Conservation (phyloP, 2,888 invertebrate species). For the Ethmia dodecea region DNA sequence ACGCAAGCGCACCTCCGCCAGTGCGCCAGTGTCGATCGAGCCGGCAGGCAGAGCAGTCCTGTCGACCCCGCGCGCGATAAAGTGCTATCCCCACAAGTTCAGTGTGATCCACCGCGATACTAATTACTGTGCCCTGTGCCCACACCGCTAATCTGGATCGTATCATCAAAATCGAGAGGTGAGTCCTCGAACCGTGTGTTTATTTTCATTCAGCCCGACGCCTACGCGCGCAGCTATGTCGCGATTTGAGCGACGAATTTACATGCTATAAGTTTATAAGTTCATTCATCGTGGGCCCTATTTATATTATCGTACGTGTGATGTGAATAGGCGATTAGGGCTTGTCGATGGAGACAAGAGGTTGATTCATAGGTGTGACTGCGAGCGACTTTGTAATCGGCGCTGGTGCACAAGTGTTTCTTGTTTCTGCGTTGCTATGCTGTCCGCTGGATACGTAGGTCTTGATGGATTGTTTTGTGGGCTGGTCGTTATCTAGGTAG, state of each 20-base stretch:
- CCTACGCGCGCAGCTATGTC: constrained; percentile 67
- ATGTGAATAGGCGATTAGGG: constrained; percentile 64
- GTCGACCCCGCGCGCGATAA: constrained; percentile 35
- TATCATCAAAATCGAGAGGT: constrained; percentile 71
- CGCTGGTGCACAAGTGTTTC: constrained; percentile 11
- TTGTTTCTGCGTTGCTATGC: too few species aligned
- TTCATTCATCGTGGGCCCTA: constrained; percentile 60
- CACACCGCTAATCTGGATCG: constrained; percentile 71
- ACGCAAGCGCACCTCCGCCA: constrained; percentile 47
- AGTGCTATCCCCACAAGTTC: constrained; percentile 59
- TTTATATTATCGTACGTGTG: constrained; percentile 66
- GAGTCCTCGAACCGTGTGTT: constrained; percentile 47
- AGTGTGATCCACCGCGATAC: constrained; percentile 50
- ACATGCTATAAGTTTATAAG: constrained; percentile 74
- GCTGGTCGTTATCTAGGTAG: constrained; percentile 64
- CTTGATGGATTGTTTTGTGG: constrained; percentile 31
- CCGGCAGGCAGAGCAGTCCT: constrained; percentile 43
- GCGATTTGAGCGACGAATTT: constrained; percentile 75
- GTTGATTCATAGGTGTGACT: constrained; percentile 41
- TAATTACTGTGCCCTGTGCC: constrained; percentile 49
- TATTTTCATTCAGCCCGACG: constrained; percentile 70
- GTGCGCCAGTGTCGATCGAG: constrained; percentile 46
- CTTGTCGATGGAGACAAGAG: constrained; percentile 31
- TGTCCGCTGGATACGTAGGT: constrained; percentile 21
- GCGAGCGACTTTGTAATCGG: constrained; percentile 22